These are phyloP conservation scores for Spermophilus dauricus DNA, from an alignment of 2,113 vertebrate genomes.

Conservation along the genomic window DNA sequence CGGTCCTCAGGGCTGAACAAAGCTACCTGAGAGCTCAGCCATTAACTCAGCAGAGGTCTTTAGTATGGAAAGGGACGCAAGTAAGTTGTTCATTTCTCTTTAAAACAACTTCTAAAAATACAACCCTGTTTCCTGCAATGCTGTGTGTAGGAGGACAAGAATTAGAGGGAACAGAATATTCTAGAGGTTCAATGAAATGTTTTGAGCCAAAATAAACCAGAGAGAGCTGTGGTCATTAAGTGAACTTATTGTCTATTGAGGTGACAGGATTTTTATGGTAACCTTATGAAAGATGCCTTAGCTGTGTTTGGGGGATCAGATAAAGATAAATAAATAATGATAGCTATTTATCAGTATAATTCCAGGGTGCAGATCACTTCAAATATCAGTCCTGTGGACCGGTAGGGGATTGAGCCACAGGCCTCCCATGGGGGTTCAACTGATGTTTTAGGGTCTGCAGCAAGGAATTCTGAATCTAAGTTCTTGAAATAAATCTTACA, in stretches of 20 bases:
- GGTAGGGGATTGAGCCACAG: background rate
- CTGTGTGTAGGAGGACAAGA: slow-evolving; percentile 20
- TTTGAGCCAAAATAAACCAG: slow-evolving; percentile 31
- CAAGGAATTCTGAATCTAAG: background rate
- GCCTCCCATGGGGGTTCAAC: background rate
- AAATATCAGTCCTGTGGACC: background rate
- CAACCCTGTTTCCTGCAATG: background rate
- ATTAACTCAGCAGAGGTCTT: background rate
- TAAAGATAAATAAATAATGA: background rate
- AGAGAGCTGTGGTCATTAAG: background rate
- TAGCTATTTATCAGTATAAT: background rate
- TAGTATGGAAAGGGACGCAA: background rate
- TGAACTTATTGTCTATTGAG: background rate
- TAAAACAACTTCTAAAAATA: slow-evolving; percentile 67
- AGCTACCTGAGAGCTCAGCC: background rate
- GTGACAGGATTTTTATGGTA: background rate
- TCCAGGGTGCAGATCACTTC: background rate
- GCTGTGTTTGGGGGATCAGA: background rate
- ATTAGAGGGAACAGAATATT: slow-evolving; percentile 50
- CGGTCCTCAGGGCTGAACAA: background rate
- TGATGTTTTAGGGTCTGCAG: background rate
- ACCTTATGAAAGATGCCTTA: background rate
- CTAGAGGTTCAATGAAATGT: slow-evolving; percentile 30
- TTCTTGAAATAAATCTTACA: slow-evolving; percentile 16
- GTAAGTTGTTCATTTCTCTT: slow-evolving; percentile 53